Evolutionary conservation across 2,888 invertebrate species (phyloP), one percentile per base, ranked within the genome.

Genomic region (Meghimatium bilineatum): DNA sequence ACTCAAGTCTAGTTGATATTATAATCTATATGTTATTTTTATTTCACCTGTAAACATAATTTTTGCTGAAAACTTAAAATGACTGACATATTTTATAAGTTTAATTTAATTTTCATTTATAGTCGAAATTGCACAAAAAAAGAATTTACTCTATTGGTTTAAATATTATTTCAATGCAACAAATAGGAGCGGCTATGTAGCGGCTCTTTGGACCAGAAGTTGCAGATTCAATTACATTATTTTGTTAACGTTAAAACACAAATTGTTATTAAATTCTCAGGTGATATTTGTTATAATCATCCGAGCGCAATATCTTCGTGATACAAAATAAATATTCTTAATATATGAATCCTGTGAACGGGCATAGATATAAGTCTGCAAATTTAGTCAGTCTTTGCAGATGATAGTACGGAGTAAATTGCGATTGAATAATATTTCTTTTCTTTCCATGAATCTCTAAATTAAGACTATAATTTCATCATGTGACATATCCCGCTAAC

Each of bases 1-100:
- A 44, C 66, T 67, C 29, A 84, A 79, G 75, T 36, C 44, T 20
- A 66, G 74, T 66, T 84, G 49, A 78, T 74, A 5, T 52, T 74
- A 52, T 44, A 32, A 52, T 52, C 8, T 49, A 20, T 52, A 72
- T 14, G n/a, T 72, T 26, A 14, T 23, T 52, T 23, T 32, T 32
- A 20, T 26, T 32, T 1, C 26, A n/a, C 60, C 26, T 23, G 14
- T 8, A 63, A 23, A 63, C 26, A n/a, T 56, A 63, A n/a, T 63
- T 63, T 23, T 23, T n/a, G 6, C n/a, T 63, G 12, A 44, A 44
- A 44, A n/a, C n/a, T 56, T 63, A n/a, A 63, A 63, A n/a, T n/a
- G 3, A 10, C n/a, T 63, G 3, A 23, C 17, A 56, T 14, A 56
- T 63, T 63, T 8, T 63, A 66, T 17, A 29, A 66, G 29, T 5